Conservation (phyloP, 2,888 invertebrate genomes). For the Brenthis daphne region DNA sequence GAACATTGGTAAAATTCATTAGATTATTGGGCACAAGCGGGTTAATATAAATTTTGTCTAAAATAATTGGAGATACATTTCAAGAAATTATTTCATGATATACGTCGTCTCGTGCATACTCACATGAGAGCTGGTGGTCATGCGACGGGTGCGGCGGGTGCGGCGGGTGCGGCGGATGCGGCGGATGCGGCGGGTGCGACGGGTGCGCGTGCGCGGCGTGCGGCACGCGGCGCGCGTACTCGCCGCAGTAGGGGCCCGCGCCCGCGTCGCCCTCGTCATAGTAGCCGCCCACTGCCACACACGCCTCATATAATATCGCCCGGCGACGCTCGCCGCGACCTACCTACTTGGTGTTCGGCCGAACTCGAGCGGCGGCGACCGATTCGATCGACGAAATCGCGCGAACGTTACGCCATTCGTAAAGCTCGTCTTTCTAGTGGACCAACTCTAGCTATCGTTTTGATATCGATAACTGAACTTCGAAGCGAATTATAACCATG, state of each 20-base stretch:
- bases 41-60: neutral
- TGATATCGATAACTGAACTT: slow-evolving; percentile 48
- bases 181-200: slow-evolving; percentile 45
- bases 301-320: slow-evolving; percentile 61
- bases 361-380: slow-evolving; percentile 27
- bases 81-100: neutral
- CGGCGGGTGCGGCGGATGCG: slow-evolving; percentile 51
- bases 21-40: slow-evolving; percentile 14
- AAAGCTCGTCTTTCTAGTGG: slow-evolving; percentile 38
- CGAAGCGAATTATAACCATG: slow-evolving; percentile 63
- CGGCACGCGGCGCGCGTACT: slow-evolving; percentile 67
- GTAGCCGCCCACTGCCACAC: slow-evolving; percentile 80
- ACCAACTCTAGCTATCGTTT: slow-evolving; percentile 40
- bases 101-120: slow-evolving; percentile 49
- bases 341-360: slow-evolving; percentile 55
- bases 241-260: slow-evolving; percentile 63
- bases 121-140: slow-evolving; percentile 68
- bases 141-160: slow-evolving; percentile 45
- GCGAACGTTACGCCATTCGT: slow-evolving; percentile 9
- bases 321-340: slow-evolving; percentile 49
- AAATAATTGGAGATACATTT: neutral
- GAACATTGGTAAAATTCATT: slow-evolving; percentile 16
- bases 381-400: no score
- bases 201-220: slow-evolving; percentile 51
- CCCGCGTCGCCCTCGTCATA: slow-evolving; percentile 72